Base-by-base conservation (phyloP, 1,140 invertebrate genomes). In the Sitophilus oryzae region DNA sequence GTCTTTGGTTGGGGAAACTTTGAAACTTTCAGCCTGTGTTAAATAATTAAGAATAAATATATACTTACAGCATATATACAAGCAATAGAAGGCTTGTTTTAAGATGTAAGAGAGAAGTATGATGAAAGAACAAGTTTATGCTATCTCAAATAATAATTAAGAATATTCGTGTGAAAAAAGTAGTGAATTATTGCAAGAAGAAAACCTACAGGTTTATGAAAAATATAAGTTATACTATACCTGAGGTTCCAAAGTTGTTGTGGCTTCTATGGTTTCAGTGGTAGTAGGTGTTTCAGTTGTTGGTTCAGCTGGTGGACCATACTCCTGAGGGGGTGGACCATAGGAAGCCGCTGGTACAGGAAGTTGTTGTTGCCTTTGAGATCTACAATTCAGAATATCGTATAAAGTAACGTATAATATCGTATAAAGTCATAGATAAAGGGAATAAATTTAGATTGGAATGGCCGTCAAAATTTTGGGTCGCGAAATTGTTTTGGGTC, bases 251-350 rank as follows among this genome's bases (percentile, higher is more conserved):
- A 44, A 9, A 36, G 59, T 65, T 11, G 60, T 60, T 11, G 60
- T 60, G 10, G 30, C 16, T 53, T 61, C 63, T 20, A 48, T 46
- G 1, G 59, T 52, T 35, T 59, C 56, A 35, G 54, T 49, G 20
- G 63, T 63, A 16, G 57, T 52, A 37, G 62, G 19, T 37, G 43
- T 23, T 56, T 62, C 58, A 9, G 61, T 65, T 21, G 64, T 68
- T 9, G 52, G 10, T 47, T 63, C 58, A 30, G 38, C 45, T 44
- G 65, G 63, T 30, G 64, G 63, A 34, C 65, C 65, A 46, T 68
- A 66, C 41, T 52, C 45, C 49, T 55, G 51, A 18, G 52, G 58
- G 42, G 66, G 64, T 16, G 64, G 60, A 43, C 65, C 64, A 52
- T 68, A 65, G 3, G 63, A 62, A 11, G 61, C 45, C 3, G 52